phyloP scores from a whole-genome alignment of 2,888 invertebrate genomes.

The Drosophila antonietae region DNA sequence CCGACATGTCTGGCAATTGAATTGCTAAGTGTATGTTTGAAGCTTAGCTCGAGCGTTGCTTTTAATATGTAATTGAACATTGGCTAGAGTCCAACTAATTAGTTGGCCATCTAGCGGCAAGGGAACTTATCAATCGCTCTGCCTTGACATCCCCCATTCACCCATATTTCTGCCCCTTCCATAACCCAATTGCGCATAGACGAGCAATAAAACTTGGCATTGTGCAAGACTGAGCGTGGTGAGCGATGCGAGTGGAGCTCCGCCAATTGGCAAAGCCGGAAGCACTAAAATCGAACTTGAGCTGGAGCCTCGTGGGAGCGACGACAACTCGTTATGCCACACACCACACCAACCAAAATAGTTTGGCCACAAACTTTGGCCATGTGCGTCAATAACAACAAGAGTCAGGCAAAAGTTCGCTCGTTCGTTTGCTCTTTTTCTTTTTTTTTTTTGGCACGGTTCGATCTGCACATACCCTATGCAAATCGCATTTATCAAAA shows the following conservation, averaged over 20 bases:
- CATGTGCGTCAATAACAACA: conserved; percentile 52
- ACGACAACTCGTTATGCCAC: conserved; percentile 39
- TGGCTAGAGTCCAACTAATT: conserved; percentile 58
- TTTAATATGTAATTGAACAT: conserved; percentile 29
- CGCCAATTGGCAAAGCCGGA: conserved; percentile 16
- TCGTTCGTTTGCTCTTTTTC: too few species aligned
- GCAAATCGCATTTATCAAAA: background rate
- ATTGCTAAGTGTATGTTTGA: conserved; percentile 7
- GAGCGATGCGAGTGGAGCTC: background rate
- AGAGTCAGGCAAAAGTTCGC: conserved; percentile 5
- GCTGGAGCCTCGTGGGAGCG: conserved; percentile 43
- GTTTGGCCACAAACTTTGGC: conserved; percentile 50
- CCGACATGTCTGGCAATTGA: conserved; percentile 10
- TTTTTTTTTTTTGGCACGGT: background rate
- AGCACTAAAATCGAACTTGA: conserved; percentile 12
- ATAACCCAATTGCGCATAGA: conserved; percentile 33
- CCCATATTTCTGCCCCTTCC: conserved; percentile 14
- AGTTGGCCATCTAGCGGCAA: conserved; percentile 17
- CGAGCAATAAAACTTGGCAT: conserved; percentile 41
- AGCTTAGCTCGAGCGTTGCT: conserved; percentile 2
- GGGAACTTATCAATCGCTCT: conserved; percentile 13
- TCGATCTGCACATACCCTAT: conserved; percentile 25
- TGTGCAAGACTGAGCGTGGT: background rate
- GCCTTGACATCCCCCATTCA: conserved; percentile 42
- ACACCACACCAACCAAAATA: conserved; percentile 32